Evolutionary conservation across 2,797 vertebrate species (phyloP), one percentile per base, ranked within the genome.

Genomic region (Phrynocephalus guinanensis): DNA sequence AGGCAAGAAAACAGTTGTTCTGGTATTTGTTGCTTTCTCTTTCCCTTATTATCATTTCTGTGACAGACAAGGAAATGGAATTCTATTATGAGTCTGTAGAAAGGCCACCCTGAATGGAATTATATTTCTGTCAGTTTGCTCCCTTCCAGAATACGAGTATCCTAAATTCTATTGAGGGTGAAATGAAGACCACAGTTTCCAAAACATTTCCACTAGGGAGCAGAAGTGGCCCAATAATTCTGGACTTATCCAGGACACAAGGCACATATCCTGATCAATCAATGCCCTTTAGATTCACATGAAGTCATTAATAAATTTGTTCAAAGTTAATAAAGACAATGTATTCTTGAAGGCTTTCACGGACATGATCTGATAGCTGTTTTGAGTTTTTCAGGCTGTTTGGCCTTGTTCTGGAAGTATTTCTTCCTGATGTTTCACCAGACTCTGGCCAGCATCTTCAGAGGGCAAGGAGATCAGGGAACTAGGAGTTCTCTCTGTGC

Each of bases 11-110:
- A 88, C 91, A 86, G 85, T 50, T 88, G 91, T 84, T 87, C 87
- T 91, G 87, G 89, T 2, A 88, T 90, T 94, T 92, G 91, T 90
- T 84, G 90, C 93, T 92, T 86, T 91, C 89, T 93, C 26, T 92
- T 92, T 87, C 90, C 88, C 93, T 93, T 90, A 95, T 94, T 92
- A 95, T 93, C 70, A 93, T 94, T 93, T 94, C 92, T 94, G 92
- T 90, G 82, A 87, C 84, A 80, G 84, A 24, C 20, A 20, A 91
- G 90, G 91, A 94, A 90, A 90, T 92, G 92, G 89, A 89, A 91
- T 81, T 88, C 82, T 90, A 88, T 94, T 94, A 90, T 94, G 66
- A 13, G 24, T 93, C 90, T 86, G 87, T 89, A 87, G 87, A 88
- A 84, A 93, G 44, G 92, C 87, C 85, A 83, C 90, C 86, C 89